A percentile compares a stretch with the other conserved stretches of the same genome.
Evolutionary conservation across 2,797 vertebrate genomes (phyloP).

Genomic region (Gymnodraco acuticeps): DNA sequence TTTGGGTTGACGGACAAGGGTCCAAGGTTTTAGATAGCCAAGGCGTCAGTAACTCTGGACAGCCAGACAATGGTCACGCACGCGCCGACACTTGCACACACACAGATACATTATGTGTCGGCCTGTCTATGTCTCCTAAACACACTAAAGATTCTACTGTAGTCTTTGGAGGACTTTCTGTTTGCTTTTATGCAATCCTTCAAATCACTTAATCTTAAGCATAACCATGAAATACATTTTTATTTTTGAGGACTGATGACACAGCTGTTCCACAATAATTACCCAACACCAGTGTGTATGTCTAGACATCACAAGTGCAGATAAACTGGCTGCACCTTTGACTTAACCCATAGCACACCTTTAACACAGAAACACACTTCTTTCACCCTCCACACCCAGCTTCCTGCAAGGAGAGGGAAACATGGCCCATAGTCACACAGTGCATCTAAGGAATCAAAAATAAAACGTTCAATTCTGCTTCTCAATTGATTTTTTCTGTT

Average conservation of each 20-base stretch:
- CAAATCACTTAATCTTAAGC: constrained; percentile 19
- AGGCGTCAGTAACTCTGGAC: constrained; percentile 67
- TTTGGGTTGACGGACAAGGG: constrained; percentile 40
- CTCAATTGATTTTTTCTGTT: not conserved
- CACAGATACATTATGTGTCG: not conserved
- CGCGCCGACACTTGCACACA: constrained; percentile 37
- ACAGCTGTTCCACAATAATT: constrained; percentile 26
- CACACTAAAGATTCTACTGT: constrained; percentile 11
- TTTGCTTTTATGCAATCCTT: constrained; percentile 26
- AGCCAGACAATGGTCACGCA: constrained; percentile 43
- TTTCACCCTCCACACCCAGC: not conserved
- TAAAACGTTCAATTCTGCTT: too few relatives aligned
- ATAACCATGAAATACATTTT: constrained; percentile 27
- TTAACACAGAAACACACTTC: not conserved
- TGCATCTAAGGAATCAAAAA: too few relatives aligned
- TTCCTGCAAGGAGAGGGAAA: constrained; percentile 8
- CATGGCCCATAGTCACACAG: too few relatives aligned
- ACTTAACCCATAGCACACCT: not conserved
- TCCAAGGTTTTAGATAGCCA: constrained; percentile 66
- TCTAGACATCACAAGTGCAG: constrained; percentile 41
- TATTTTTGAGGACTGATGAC: constrained; percentile 20
- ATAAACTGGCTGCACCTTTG: not conserved
- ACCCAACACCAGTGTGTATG: constrained; percentile 15
- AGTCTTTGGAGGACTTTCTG: constrained; percentile 20
- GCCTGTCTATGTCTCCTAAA: constrained; percentile 53